Conservation (phyloP, 2,797 vertebrate genomes). For the Sebastes diaconus region DNA sequence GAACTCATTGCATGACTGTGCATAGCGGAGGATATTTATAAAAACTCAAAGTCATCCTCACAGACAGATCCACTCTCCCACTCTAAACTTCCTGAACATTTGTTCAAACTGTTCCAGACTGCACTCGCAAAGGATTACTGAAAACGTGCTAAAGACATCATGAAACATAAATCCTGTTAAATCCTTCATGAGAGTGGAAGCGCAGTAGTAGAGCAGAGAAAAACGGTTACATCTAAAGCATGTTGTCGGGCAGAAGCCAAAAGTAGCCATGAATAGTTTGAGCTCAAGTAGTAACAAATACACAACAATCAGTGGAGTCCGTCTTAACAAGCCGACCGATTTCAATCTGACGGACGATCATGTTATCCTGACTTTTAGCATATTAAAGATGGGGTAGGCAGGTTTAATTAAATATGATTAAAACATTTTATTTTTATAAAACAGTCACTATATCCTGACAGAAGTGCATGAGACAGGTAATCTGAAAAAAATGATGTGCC, state of each 20-base stretch:
- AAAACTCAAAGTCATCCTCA: background rate
- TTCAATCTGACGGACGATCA: background rate
- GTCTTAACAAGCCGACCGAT: background rate
- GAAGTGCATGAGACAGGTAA: no score
- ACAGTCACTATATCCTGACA: no score
- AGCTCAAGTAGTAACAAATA: slow-evolving; percentile 10
- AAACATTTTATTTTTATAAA: no score
- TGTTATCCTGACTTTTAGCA: background rate
- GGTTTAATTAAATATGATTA: no score
- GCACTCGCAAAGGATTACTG: slow-evolving; percentile 21
- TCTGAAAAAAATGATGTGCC: no score
- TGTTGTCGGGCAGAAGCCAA: slow-evolving; percentile 8
- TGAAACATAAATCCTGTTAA: slow-evolving; percentile 53
- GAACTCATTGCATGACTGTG: background rate
- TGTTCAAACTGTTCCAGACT: slow-evolving; percentile 14
- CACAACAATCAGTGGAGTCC: background rate
- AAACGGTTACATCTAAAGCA: slow-evolving; percentile 8
- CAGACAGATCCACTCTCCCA: background rate
- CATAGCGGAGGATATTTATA: background rate
- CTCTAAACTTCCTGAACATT: slow-evolving; percentile 11
- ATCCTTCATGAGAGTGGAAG: slow-evolving; percentile 32
- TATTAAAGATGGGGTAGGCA: no score
- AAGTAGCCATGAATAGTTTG: slow-evolving; percentile 34
- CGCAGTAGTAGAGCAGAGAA: background rate
- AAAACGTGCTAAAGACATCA: slow-evolving; percentile 28